Evolutionary conservation across 2,797 vertebrate species (phyloP).

Genomic region (Sebastes itinus): DNA sequence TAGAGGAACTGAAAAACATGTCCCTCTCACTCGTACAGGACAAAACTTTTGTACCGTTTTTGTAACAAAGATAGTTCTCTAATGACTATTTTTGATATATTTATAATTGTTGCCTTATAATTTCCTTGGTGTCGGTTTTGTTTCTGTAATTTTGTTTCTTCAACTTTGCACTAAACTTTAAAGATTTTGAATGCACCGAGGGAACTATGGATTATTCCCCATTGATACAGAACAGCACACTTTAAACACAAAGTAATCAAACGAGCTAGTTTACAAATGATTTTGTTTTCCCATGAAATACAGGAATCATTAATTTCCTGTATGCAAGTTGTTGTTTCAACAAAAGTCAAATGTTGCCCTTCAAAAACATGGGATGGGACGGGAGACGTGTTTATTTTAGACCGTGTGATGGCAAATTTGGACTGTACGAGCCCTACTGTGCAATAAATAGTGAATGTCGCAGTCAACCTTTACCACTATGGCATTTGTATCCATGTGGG

Average conservation of each 20-base stretch:
- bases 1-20: slow-evolving; percentile 91
- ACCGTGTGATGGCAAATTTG: slow-evolving; percentile 66
- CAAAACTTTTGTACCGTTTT: slow-evolving; percentile 91
- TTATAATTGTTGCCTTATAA: slow-evolving; percentile 94
- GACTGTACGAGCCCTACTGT: slow-evolving; percentile 78
- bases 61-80: slow-evolving; percentile 83
- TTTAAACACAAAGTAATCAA: slow-evolving; percentile 49
- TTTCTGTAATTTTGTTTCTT: slow-evolving; percentile 65
- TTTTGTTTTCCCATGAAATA: slow-evolving; percentile 36
- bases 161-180: slow-evolving; percentile 92
- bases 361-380: slow-evolving; percentile 14
- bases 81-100: slow-evolving; percentile 85
- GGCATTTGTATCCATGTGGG: slow-evolving; percentile 66
- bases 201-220: slow-evolving; percentile 48
- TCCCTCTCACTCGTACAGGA: slow-evolving; percentile 91
- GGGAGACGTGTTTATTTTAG: slow-evolving; percentile 24
- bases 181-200: slow-evolving; percentile 71
- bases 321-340: slow-evolving; percentile 69
- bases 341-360: slow-evolving; percentile 50
- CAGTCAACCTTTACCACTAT: slow-evolving; percentile 79
- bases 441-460: slow-evolving; percentile 85
- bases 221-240: slow-evolving; percentile 75
- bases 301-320: slow-evolving; percentile 51
- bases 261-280: slow-evolving; percentile 66
- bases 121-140: slow-evolving; percentile 58